Conservation (phyloP, 2,113 vertebrate species). For the Abramis brama region DNA sequence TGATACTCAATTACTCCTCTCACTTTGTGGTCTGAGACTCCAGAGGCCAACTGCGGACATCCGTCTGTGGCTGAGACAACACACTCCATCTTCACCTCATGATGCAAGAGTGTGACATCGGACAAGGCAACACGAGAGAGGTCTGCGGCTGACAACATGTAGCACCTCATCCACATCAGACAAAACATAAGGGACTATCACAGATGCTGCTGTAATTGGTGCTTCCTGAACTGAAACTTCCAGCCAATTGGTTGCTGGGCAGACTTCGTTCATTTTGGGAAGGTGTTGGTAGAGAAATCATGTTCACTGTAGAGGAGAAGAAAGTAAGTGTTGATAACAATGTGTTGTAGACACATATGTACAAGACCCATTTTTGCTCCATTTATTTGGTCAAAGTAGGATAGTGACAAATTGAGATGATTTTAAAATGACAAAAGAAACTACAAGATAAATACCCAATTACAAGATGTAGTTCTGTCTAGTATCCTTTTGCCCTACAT, state of each 20-base stretch:
- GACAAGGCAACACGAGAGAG: conserved; percentile 47
- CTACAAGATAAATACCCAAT: not conserved
- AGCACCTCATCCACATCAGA: conserved; percentile 56
- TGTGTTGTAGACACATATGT: conserved; percentile 13
- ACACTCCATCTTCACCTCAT: conserved; percentile 54
- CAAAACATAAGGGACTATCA: conserved; percentile 53
- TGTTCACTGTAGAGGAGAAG: conserved; percentile 42
- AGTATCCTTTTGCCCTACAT: not conserved
- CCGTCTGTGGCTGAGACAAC: conserved; percentile 53
- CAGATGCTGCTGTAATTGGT: conserved; percentile 61
- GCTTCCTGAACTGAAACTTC: conserved; percentile 63
- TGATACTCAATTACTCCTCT: conserved; percentile 54
- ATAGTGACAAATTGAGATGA: not conserved
- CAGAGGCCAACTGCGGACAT: conserved; percentile 54
- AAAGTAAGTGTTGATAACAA: conserved; percentile 49
- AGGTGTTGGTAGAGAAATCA: conserved; percentile 34
- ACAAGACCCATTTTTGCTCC: not conserved
- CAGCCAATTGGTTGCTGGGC: conserved; percentile 66
- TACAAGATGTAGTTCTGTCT: not conserved
- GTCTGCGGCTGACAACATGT: conserved; percentile 59
- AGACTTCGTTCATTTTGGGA: conserved; percentile 53
- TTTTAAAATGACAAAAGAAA: not conserved
- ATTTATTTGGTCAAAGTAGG: not conserved
- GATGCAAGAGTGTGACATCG: conserved; percentile 70
- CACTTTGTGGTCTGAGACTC: conserved; percentile 45